Conservation (phyloP, 2,888 invertebrate genomes). For the Corbicula japonica region DNA sequence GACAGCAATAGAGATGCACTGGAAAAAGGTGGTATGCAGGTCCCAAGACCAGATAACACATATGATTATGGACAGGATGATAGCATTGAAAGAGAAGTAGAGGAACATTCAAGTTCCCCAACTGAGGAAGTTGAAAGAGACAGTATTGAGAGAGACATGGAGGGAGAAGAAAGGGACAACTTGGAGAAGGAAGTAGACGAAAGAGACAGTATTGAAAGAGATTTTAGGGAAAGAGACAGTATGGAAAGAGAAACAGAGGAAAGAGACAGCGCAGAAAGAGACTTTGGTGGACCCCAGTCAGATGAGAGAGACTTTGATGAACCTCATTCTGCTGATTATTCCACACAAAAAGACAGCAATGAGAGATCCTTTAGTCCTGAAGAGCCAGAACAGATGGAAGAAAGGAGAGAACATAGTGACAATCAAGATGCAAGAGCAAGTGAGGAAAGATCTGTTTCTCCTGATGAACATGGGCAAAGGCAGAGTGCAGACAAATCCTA, state of each 20-base stretch:
- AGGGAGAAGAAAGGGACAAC: no score
- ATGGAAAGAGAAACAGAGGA: conserved; percentile 49
- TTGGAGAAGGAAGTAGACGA: conserved; percentile 23
- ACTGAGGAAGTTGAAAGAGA: conserved; percentile 42
- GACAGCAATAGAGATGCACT: conserved; percentile 54
- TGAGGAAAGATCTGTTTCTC: conserved; percentile 23
- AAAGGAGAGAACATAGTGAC: conserved; percentile 1
- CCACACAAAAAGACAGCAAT: conserved; percentile 30
- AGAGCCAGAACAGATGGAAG: background rate
- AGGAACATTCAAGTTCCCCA: conserved; percentile 11
- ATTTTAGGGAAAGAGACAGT: conserved; percentile 45
- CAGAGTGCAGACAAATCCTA: conserved; percentile 60
- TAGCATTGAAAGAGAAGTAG: conserved; percentile 6
- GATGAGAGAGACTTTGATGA: conserved; percentile 38
- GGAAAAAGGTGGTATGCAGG: conserved; percentile 51
- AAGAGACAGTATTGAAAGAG: conserved; percentile 21
- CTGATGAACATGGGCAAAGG: conserved; percentile 39
- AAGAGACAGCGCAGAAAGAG: conserved; percentile 31
- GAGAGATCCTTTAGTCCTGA: conserved; percentile 16
- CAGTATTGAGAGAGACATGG: conserved; percentile 25
- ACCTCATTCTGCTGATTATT: conserved; percentile 6
- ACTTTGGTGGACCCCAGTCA: conserved; percentile 8
- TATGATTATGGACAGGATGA: conserved; percentile 18
- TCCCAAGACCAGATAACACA: conserved; percentile 11
- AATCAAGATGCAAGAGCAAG: conserved; percentile 26